Percentiles rank a stretch among this genome's conserved stretches.
Evolutionary conservation across 2,113 vertebrate species (phyloP).

Genomic region (Saimiri boliviensis): DNA sequence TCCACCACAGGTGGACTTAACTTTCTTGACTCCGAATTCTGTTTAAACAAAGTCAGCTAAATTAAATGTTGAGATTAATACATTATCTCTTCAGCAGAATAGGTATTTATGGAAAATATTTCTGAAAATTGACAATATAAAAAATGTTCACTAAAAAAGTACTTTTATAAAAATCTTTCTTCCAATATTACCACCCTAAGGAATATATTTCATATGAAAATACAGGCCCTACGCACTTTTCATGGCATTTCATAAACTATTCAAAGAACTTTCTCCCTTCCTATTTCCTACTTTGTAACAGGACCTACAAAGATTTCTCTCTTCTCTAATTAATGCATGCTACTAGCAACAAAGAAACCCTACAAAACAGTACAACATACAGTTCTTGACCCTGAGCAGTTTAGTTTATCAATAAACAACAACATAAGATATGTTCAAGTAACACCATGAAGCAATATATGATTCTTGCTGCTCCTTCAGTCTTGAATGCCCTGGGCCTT

Average conservation of each 20-base stretch:
- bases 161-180: conserved; percentile 43
- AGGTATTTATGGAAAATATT: neutral
- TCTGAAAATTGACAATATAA: conserved; percentile 36
- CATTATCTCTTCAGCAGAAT: conserved; percentile 1
- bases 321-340: neutral
- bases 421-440: neutral
- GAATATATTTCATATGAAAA: conserved; percentile 28
- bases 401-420: neutral
- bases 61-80: conserved; percentile 56
- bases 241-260: conserved; percentile 10
- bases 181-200: neutral
- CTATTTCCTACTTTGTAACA: neutral
- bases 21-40: conserved; percentile 78
- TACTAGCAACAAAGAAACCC: conserved; percentile 18
- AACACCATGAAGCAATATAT: neutral
- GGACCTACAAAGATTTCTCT: conserved; percentile 21
- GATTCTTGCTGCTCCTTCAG: neutral
- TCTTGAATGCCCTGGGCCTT: neutral
- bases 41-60: conserved; percentile 62
- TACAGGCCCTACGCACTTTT: neutral
- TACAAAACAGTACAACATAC: conserved; percentile 1
- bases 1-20: conserved; percentile 74
- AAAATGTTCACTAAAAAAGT: conserved; percentile 25
- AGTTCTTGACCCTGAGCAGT: neutral
- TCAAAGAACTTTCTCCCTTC: conserved; percentile 30